A percentile compares a stretch with the other conserved stretches of the same genome.
Evolutionary conservation across 92 coral and sea anemone genomes (phyloP).

Genomic region (Parazoanthus darwini): DNA sequence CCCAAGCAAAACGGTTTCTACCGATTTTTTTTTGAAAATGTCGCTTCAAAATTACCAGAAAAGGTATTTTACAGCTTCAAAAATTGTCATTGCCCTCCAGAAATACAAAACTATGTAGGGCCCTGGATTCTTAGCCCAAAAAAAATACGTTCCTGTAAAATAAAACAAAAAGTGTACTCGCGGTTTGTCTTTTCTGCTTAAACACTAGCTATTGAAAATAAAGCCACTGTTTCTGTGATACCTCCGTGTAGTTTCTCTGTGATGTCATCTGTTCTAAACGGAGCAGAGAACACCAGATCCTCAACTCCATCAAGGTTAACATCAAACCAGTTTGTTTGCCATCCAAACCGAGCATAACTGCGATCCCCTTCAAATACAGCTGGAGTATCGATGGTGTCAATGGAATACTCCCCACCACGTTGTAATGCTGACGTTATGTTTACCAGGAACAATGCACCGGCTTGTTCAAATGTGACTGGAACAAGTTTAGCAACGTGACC

Average conservation of each 20-base stretch:
- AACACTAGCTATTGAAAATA: too few relatives aligned
- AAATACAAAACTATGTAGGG: too few relatives aligned
- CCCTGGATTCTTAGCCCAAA: too few relatives aligned
- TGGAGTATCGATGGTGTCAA: conserved; percentile 40
- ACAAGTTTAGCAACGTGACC: conserved; percentile 57
- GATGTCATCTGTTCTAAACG: conserved; percentile 86
- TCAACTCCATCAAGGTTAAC: conserved; percentile 78
- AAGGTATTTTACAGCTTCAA: too few relatives aligned
- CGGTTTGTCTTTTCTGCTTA: too few relatives aligned
- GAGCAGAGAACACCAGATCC: conserved; percentile 85
- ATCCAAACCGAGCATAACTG: conserved; percentile 87
- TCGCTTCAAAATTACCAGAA: too few relatives aligned
- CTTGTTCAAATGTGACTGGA: conserved; percentile 76
- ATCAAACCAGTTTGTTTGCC: conserved; percentile 73
- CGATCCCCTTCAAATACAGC: conserved; percentile 96
- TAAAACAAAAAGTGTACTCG: too few relatives aligned
- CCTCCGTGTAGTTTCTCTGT: conserved; percentile 82
- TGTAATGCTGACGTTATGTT: conserved; percentile 62
- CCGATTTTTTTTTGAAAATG: too few relatives aligned
- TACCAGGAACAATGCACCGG: conserved; percentile 74
- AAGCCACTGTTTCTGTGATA: conserved; percentile 9
- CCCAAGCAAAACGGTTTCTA: too few relatives aligned
- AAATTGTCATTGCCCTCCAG: too few relatives aligned
- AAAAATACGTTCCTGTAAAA: too few relatives aligned
- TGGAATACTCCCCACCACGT: conserved; percentile 49